These are phyloP conservation scores for Eudasyphora cyanicolor DNA, from an alignment of 2,888 invertebrate genomes.

Conservation along the genomic window DNA sequence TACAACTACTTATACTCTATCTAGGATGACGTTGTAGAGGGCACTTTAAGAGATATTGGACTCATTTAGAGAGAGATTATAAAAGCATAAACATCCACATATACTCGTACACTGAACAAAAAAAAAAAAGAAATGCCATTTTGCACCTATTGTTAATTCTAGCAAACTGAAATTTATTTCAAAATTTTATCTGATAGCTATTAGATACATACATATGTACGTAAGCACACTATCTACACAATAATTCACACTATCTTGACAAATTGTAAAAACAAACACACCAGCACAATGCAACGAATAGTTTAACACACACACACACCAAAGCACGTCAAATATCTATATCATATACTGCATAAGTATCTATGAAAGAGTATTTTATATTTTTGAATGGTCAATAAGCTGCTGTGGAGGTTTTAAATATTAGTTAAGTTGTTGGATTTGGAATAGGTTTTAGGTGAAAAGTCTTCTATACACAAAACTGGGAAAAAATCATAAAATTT, in stretches of 20 bases:
- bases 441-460: no score
- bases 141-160: not conserved
- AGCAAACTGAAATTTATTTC: not conserved
- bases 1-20: no score
- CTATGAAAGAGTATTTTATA: no score
- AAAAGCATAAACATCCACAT: constrained; percentile 4
- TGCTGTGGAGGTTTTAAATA: no score
- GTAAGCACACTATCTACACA: not conserved
- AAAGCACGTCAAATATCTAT: not conserved
- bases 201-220: no score
- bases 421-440: no score
- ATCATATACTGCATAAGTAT: not conserved
- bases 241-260: no score
- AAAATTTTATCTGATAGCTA: not conserved
- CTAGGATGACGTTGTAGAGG: constrained; percentile 96
- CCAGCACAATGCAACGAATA: not conserved
- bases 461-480: no score
- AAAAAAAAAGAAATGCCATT: constrained; percentile 34
- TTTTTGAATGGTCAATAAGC: no score
- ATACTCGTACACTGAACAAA: not conserved
- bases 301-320: not conserved
- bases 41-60: constrained; percentile 95
- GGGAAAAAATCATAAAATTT: no score
- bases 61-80: constrained; percentile 84
- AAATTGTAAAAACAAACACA: not conserved